A percentile compares a stretch with the other conserved stretches of the same genome.
These are phyloP conservation scores for Zoanthus solanderi DNA, from an alignment of 92 coral and sea anemone genomes.

Conservation along the genomic window DNA sequence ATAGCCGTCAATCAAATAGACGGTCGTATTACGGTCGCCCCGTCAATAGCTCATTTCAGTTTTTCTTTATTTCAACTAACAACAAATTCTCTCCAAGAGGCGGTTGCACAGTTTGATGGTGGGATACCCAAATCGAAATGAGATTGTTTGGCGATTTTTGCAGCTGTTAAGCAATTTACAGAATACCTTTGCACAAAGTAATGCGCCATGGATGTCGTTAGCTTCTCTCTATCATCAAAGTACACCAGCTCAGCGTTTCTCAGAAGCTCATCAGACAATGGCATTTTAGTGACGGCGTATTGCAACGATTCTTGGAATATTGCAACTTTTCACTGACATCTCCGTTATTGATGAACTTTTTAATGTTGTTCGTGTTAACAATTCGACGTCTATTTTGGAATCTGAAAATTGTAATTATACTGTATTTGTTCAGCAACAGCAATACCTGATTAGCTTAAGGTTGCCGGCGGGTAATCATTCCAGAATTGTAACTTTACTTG, in stretches of 20 bases:
- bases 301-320: background rate
- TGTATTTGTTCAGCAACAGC: background rate
- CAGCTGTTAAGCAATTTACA: slow-evolving; percentile 7
- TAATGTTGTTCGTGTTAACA: background rate
- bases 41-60: background rate
- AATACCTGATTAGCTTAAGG: background rate
- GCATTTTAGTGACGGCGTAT: slow-evolving; percentile 4
- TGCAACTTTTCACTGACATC: background rate
- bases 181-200: slow-evolving; percentile 3
- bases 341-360: background rate
- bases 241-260: background rate
- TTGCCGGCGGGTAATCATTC: background rate
- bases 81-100: background rate
- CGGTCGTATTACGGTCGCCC: slow-evolving; percentile 1
- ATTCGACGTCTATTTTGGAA: background rate
- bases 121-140: background rate
- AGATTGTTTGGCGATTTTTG: background rate
- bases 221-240: background rate
- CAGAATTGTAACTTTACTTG: too few species aligned
- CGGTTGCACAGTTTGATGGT: slow-evolving; percentile 1
- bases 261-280: slow-evolving; percentile 1
- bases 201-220: slow-evolving; percentile 1
- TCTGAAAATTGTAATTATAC: background rate
- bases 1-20: background rate
- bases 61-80: background rate